Evolutionary conservation across 2,888 invertebrate genomes (phyloP), one percentile per base, ranked within the genome.

Genomic region (Lordiphosa fenestrarum): DNA sequence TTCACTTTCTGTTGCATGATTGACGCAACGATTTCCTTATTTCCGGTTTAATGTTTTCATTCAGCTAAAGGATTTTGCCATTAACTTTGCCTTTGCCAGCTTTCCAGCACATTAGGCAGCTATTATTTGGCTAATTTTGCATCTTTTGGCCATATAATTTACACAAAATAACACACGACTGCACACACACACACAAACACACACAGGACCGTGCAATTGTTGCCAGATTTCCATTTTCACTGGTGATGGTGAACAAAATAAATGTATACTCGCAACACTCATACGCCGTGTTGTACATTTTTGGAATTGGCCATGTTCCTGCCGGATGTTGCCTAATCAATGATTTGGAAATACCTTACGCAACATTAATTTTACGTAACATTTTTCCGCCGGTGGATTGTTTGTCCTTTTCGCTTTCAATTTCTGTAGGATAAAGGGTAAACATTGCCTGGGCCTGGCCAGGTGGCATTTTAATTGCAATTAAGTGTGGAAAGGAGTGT

Each of bases 71-170:
- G 82, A 77, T 78, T 83, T 80, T 59, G 53, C 76, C 71, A 80
- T 83, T 80, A 69, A 73, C 80, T 80, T 72, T 40, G 58, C 68
- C 70, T 68, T 36, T 54, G 63, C 66, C 77, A 48, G 69, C 59
- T 56, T 80, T 80, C 84, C 84, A 60, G 53, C 62, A 80, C 80
- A 80, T 80, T 80, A 85, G 83, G 70, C 77, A 76, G 60, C 81
- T 73, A 69, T 85, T 80, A 85, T 80, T 80, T 80, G 76, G 81
- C 84, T 80, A 80, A 80, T 83, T 84, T 84, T 80, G 75, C 85
- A 76, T 77, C 84, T 81, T 77, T 84, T 53, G 72, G 78, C 68
- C 78, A 84, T 84, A 84, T 77, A 77, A 77, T 84, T 77, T 77
- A 77, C 77, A 77, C 82, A 78, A 81, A 77, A 84, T 73, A 84